Percentiles rank a stretch among this genome's conserved stretches.
Evolutionary conservation across 2,113 vertebrate species (phyloP).

Genomic region (Chamaea fasciata): DNA sequence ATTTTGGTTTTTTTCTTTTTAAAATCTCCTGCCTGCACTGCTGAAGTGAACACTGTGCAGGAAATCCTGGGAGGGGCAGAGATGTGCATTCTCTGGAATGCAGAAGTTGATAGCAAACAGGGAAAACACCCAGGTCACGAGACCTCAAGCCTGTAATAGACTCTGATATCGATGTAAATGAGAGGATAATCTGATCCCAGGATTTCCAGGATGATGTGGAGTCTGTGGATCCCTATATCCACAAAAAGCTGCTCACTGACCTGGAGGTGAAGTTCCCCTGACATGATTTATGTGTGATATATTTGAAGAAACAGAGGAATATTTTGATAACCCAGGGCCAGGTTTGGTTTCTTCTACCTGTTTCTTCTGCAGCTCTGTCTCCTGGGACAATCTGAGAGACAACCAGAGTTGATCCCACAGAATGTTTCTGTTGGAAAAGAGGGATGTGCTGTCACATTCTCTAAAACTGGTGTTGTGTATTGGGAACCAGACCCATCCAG

Average conservation of each 20-base stretch:
- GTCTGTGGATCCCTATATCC: not conserved
- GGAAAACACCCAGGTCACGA: not conserved
- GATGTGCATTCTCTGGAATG: not conserved
- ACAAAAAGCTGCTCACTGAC: not conserved
- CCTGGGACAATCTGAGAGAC: not conserved
- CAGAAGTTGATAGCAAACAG: not conserved
- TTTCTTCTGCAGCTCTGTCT: not conserved
- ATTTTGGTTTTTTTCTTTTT: not conserved
- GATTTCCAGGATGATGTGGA: not conserved
- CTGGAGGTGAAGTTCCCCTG: not conserved
- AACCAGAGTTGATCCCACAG: not conserved
- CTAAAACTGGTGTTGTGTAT: not conserved
- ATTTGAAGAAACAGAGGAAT: not conserved
- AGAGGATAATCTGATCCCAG: not conserved
- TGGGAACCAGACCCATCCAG: rapidly evolving
- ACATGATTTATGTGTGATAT: not conserved
- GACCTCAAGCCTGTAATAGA: not conserved
- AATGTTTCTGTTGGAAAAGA: not conserved
- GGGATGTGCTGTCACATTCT: not conserved
- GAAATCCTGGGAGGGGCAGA: not conserved
- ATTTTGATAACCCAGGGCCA: not conserved
- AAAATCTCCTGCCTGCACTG: not conserved
- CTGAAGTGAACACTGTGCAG: not conserved
- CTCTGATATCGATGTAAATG: not conserved
- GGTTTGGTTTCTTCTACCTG: not conserved